Conservation (phyloP, 2,113 vertebrate genomes). For the Chloroceryle aenea region DNA sequence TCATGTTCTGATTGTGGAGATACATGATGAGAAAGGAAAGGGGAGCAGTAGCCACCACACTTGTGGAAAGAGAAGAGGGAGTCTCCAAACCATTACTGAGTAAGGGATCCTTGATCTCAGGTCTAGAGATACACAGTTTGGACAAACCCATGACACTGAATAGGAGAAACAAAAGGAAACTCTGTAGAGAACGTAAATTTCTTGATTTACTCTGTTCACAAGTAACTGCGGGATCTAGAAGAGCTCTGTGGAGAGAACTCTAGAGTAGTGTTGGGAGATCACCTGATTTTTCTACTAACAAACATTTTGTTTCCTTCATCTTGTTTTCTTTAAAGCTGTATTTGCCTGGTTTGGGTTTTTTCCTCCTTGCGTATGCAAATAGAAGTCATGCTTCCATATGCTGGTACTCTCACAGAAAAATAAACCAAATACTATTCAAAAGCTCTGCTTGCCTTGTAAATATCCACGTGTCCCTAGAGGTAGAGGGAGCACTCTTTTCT, state of each 20-base stretch:
- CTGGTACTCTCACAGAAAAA: neutral
- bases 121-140: neutral
- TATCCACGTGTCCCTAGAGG: neutral
- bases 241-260: neutral
- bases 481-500: neutral
- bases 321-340: neutral
- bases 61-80: neutral
- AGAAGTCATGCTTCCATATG: neutral
- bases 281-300: neutral
- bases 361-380: neutral
- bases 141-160: neutral
- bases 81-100: neutral
- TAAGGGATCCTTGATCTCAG: neutral
- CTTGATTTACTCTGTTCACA: neutral
- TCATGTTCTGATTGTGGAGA: neutral
- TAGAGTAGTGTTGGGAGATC: neutral
- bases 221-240: neutral
- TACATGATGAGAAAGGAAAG: neutral
- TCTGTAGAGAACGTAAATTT: neutral
- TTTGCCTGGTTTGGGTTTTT: neutral
- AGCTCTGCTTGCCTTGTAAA: neutral
- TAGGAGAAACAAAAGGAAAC: neutral
- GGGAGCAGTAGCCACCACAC: neutral
- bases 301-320: neutral
- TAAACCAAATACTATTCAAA: neutral